Evolutionary conservation across 2,888 invertebrate genomes (phyloP), one percentile per base, ranked within the genome.

Genomic region (Amiota communis): DNA sequence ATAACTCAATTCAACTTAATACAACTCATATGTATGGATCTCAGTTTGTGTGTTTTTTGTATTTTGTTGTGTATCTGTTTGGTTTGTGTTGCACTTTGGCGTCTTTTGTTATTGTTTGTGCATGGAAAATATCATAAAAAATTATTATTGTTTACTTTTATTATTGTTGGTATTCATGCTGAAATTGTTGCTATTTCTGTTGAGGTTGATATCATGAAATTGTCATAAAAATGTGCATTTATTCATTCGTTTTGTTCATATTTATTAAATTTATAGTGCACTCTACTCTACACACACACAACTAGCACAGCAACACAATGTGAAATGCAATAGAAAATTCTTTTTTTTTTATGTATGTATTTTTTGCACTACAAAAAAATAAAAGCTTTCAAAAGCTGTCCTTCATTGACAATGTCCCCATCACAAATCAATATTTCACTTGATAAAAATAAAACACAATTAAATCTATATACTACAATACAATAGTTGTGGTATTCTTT

Each of bases 191-290:
- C 3, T 23, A 23, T 23, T 23, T 1, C 3, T 23, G 23, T 1
- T 36, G 61, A 15, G 36, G 20, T 48, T 74, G 71, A 68, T 74
- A 74, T 68, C 68, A 74, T 53, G 63, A 48, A 68, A 67, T 23
- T 13, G 74, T 56, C 74, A 74, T 74, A 74, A 74, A 74, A 47
- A 48, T 48, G 48, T 20, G 59, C 8, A 13, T n/a, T 59, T n/a
- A 17, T n/a, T 49, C 57, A 49, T 10, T 13, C 17, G 10, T 17
- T 36, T 72, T n/a, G 68, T 77, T 75, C 81, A 79, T 87, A 86
- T 85, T 85, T 85, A 85, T 81, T 80, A 81, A 85, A 81, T 85
- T 85, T 85, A 85, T 81, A 85, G 76, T 77, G 47, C 81, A 74
- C 72, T 53, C 61, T 56, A 49, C 17, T 20, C 75, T 74, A 70